phyloP scores from a whole-genome alignment of 1,140 invertebrate genomes.

The Teleopsis dalmanni region DNA sequence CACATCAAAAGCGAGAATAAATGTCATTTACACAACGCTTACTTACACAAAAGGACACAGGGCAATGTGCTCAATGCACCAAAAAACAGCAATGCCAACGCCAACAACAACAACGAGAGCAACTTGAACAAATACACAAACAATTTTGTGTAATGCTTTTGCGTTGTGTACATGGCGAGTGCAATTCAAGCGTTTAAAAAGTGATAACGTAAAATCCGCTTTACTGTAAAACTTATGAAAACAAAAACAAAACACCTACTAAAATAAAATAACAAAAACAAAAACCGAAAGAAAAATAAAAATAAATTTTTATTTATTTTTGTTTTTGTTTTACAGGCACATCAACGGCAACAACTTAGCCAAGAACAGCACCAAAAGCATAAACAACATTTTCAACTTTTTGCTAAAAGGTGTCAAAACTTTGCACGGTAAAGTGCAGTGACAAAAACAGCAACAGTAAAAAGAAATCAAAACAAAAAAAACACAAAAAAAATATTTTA shows the following conservation, averaged over 20 bases:
- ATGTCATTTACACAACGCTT: constrained; percentile 11
- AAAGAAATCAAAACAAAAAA: too few species aligned
- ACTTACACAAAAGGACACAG: not conserved
- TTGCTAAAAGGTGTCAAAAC: too few species aligned
- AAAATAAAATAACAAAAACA: too few species aligned
- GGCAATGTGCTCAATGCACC: not conserved
- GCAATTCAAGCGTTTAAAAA: constrained; percentile 12
- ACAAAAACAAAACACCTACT: too few species aligned
- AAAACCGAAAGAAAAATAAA: constrained; percentile 6
- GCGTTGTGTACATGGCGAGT: not conserved
- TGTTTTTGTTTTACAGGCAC: not conserved
- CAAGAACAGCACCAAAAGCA: not conserved
- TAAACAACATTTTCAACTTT: constrained; percentile 8
- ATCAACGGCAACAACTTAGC: not conserved
- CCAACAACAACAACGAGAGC: constrained; percentile 7
- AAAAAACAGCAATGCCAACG: constrained; percentile 12
- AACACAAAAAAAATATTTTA: too few species aligned
- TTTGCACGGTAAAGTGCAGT: too few species aligned
- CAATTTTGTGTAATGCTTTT: not conserved
- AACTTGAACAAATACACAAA: not conserved
- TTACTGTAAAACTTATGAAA: too few species aligned
- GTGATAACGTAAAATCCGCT: constrained; percentile 7
- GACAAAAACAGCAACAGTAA: too few species aligned
- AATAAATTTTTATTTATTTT: not conserved
- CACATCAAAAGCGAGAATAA: constrained; percentile 10